Percentiles rank a stretch among this genome's conserved stretches.
These are phyloP conservation scores for Stenoptilia bipunctidactyla DNA, from an alignment of 2,888 invertebrate species.

Conservation along the genomic window DNA sequence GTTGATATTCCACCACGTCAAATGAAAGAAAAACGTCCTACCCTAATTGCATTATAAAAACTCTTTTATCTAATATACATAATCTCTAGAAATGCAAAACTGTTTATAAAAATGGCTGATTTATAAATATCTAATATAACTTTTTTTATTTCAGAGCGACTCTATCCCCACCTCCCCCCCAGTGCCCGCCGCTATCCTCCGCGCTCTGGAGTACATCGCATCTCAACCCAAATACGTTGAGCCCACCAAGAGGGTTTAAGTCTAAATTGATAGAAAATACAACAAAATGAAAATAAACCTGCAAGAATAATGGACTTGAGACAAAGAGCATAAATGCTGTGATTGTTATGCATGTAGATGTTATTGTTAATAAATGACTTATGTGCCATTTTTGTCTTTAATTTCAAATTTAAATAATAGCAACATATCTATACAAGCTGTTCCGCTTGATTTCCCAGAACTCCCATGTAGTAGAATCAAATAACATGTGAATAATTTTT, in stretches of 20 bases:
- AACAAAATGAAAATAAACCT: neutral
- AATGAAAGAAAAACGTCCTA: no score
- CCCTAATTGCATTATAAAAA: no score
- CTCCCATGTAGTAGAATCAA: no score
- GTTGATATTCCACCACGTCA: no score
- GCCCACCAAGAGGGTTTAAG: constrained; percentile 9
- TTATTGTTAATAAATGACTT: neutral
- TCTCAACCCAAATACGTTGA: constrained; percentile 19
- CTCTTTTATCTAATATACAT: no score
- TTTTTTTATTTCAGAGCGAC: constrained; percentile 22
- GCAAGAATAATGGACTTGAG: neutral
- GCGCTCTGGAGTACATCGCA: constrained; percentile 33
- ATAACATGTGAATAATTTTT: no score
- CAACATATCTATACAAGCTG: no score
- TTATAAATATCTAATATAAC: neutral
- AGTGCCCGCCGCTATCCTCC: constrained; percentile 32
- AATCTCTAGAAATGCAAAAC: neutral
- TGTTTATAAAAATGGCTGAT: neutral
- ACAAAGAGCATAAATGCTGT: neutral
- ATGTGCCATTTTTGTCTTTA: neutral
- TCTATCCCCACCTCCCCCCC: constrained; percentile 32
- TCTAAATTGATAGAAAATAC: constrained; percentile 8
- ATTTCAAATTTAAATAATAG: no score
- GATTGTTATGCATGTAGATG: neutral
- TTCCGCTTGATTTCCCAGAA: no score